Percentiles rank a stretch among this genome's conserved stretches.
Evolutionary conservation across 1,140 invertebrate species (phyloP).

Genomic region (Sarcophaga peregrina): DNA sequence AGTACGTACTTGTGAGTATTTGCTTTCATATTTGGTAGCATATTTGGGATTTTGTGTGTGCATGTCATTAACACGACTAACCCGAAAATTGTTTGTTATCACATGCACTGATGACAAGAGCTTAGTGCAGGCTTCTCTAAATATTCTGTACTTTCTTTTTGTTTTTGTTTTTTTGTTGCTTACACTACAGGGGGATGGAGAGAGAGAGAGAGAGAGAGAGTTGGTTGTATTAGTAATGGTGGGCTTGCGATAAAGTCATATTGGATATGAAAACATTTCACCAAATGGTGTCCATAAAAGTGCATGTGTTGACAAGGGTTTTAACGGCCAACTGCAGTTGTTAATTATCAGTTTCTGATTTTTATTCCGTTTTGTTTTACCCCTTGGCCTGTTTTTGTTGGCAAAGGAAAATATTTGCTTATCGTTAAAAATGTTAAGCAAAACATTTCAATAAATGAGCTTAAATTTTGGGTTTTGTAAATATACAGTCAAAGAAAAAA

Average conservation of each 20-base stretch:
- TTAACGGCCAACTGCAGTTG: background rate
- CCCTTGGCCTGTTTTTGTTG: too few species aligned
- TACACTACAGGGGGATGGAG: background rate
- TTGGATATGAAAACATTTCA: background rate
- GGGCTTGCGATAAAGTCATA: background rate
- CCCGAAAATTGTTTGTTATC: constrained; percentile 20
- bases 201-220: background rate
- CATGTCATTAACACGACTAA: constrained; percentile 37
- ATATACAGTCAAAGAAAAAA: background rate
- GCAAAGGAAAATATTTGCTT: background rate
- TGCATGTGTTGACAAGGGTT: background rate
- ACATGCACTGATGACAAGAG: background rate
- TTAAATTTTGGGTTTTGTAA: background rate
- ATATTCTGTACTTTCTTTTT: background rate
- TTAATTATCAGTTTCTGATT: background rate
- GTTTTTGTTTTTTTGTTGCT: too few species aligned
- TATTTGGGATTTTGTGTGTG: constrained; percentile 35
- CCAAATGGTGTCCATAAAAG: background rate
- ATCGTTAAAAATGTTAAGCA: constrained; percentile 28
- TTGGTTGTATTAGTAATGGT: background rate
- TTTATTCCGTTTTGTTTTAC: background rate
- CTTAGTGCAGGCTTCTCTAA: background rate
- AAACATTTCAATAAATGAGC: background rate
- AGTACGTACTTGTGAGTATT: background rate
- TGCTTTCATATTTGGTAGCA: constrained; percentile 26